phyloP scores from a whole-genome alignment of 1,140 invertebrate species.

The Asobara japonica region DNA sequence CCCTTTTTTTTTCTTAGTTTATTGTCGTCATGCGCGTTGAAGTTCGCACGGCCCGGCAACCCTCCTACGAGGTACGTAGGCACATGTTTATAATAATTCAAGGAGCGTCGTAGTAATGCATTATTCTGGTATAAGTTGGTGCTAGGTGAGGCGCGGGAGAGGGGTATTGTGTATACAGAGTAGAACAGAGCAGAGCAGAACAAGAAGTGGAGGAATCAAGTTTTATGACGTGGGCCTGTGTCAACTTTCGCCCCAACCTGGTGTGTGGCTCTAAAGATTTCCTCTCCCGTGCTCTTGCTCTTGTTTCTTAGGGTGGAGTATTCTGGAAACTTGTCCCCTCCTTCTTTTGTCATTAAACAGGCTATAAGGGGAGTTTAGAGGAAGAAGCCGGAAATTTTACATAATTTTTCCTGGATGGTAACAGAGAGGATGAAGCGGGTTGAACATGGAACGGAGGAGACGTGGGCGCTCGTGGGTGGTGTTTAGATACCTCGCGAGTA shows the following conservation, averaged over 20 bases:
- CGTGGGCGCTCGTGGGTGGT: slow-evolving; percentile 52
- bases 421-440: not conserved
- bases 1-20: not conserved
- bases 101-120: slow-evolving; percentile 50
- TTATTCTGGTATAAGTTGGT: slow-evolving; percentile 46
- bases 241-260: slow-evolving; percentile 20
- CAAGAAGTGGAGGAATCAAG: slow-evolving; percentile 1
- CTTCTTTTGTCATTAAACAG: not conserved
- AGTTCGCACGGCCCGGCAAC: not conserved
- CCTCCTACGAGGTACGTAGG: slow-evolving; percentile 43
- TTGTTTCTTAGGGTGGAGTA: not conserved
- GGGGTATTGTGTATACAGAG: not conserved
- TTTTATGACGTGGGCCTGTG: slow-evolving; percentile 16
- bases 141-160: not conserved
- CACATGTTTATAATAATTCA: slow-evolving; percentile 58
- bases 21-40: slow-evolving; percentile 13
- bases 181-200: not conserved
- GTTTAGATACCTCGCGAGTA: slow-evolving; percentile 52
- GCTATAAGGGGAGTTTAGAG: not conserved
- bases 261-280: slow-evolving; percentile 43
- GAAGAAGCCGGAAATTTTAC: not conserved
- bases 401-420: not conserved
- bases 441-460: not conserved
- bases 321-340: not conserved
- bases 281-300: slow-evolving; percentile 19